Base-by-base conservation (phyloP, 1,140 invertebrate genomes). In the Archegozetes longisetosus region DNA sequence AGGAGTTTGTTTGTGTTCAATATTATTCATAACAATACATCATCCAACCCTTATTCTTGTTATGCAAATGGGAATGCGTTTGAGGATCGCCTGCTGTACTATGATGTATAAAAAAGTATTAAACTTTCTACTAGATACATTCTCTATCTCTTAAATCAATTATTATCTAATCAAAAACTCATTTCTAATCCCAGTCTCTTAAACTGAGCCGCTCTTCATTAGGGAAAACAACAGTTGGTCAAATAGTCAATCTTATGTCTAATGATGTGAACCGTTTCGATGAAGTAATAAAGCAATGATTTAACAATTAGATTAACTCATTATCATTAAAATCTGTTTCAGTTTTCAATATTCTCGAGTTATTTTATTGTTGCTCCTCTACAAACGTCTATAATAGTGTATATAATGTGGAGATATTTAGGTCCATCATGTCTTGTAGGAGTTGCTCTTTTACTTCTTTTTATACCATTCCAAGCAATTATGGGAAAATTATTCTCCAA, bases 201-300 rank as follows among this genome's bases (percentile, higher is more conserved):
- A 68, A 71, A 40, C 62, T 78, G 23, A 75, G 72, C 60, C 71
- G 72, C 63, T 79, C 77, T 1, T 80, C 85, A 9, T 70, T 91
- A 28, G 79, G 80, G 22, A 77, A 84, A 67, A 86, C 84, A 3
- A 85, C 85, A 3, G 79, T 80, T 46, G 89, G 90, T 9, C 84
- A 94, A 74, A 83, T 94, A 68, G 84, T 94, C 14, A 95, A 94
- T 72, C 75, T 95, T 3, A 76, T 96, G 62, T 89, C 88, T 13
- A 95, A 93, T 71, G 90, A 95, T 63, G 64, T 60, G 23, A 40
- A 53, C 23, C 22, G 58, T 58, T 64, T 66, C 2, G 25, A n/a
- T 54, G 59, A 64, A 6, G 55, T 63, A 49, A 9, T 40, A 17
- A 40, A 40, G 6, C 6, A 40, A 9, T 40, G 32, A 40, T 40